These are phyloP conservation scores for Andrena trimmerana DNA, from an alignment of 2,888 invertebrate genomes.

Conservation along the genomic window DNA sequence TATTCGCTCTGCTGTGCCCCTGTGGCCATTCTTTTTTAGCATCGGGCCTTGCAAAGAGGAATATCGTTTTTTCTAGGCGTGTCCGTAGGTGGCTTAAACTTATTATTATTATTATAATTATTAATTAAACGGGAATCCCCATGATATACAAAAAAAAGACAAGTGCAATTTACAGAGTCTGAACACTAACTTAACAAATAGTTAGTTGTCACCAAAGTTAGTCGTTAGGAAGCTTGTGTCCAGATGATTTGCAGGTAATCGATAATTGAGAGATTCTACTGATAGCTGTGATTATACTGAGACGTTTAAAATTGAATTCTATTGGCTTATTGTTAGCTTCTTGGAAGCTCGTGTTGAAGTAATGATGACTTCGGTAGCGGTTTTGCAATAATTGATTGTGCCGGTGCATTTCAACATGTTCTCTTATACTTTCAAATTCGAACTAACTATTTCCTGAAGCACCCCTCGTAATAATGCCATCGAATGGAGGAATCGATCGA, in stretches of 20 bases:
- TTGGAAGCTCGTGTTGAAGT: too few species aligned
- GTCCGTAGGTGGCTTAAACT: slow-evolving; percentile 27
- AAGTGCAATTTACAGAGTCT: too few species aligned
- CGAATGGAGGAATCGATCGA: not conserved
- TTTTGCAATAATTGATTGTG: too few species aligned
- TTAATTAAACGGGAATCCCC: too few species aligned
- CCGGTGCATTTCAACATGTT: too few species aligned
- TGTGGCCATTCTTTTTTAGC: slow-evolving; percentile 10
- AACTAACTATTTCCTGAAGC: not conserved
- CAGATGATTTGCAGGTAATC: slow-evolving; percentile 36
- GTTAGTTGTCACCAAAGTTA: not conserved
- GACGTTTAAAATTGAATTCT: not conserved
- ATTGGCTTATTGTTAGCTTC: not conserved
- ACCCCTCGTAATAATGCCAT: not conserved
- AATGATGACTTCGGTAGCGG: too few species aligned
- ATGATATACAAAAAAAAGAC: too few species aligned
- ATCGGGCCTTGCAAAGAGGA: slow-evolving; percentile 2
- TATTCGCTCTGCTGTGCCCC: not conserved
- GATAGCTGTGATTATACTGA: slow-evolving; percentile 4
- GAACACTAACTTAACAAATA: too few species aligned
- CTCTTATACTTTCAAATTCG: too few species aligned
- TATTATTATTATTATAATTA: too few species aligned
- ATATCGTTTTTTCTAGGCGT: slow-evolving; percentile 32
- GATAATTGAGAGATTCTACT: slow-evolving; percentile 37
- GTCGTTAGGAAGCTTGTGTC: slow-evolving; percentile 5